Percentiles rank a stretch among this genome's conserved stretches.
phyloP scores from a whole-genome alignment of 2,113 vertebrate species.

The Microtus richardsoni region DNA sequence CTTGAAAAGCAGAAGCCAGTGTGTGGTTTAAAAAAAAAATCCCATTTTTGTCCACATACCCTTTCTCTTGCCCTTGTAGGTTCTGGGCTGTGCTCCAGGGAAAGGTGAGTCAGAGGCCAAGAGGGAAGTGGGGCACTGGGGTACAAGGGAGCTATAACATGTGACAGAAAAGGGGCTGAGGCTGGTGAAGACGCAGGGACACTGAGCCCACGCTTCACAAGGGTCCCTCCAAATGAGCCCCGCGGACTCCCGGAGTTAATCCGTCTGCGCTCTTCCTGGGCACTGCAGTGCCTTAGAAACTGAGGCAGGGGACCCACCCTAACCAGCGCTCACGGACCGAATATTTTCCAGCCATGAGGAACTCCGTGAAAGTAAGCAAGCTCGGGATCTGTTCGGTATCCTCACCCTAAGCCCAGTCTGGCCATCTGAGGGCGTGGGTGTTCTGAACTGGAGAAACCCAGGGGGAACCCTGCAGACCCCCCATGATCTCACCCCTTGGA shows the following conservation, averaged over 20 bases:
- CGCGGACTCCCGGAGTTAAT: background rate
- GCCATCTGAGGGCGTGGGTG: background rate
- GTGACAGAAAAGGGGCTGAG: background rate
- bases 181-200: background rate
- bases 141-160: background rate
- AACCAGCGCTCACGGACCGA: no score
- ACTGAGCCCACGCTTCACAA: background rate
- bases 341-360: background rate
- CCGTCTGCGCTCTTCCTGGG: background rate
- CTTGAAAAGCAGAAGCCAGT: slow-evolving; percentile 9
- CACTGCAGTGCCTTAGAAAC: background rate
- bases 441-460: background rate
- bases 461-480: background rate
- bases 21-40: background rate
- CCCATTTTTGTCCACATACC: background rate
- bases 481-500: background rate
- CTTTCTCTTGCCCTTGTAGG: background rate
- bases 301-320: background rate
- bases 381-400: background rate
- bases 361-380: background rate
- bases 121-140: slow-evolving; percentile 28
- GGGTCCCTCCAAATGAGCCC: background rate
- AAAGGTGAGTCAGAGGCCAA: slow-evolving; percentile 53
- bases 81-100: slow-evolving; percentile 51
- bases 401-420: background rate